phyloP scores from a whole-genome alignment of 1,140 invertebrate genomes.

The Eueides isabella region DNA sequence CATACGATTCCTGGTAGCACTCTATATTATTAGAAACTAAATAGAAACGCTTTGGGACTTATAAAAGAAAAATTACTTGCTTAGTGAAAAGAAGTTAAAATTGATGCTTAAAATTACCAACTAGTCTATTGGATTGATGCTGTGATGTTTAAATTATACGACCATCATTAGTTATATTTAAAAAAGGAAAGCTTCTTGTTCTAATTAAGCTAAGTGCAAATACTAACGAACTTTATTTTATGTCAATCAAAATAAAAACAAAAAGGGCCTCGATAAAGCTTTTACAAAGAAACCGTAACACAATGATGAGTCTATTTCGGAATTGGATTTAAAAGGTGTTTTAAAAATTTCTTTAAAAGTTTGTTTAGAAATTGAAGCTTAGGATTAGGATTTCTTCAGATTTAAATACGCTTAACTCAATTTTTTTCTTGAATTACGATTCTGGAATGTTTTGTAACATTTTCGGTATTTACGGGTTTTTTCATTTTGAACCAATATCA shows the following conservation, averaged over 20 bases:
- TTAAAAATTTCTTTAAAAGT: neutral
- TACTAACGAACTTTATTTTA: neutral
- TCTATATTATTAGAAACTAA: slow-evolving; percentile 30
- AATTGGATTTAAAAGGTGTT: slow-evolving; percentile 10
- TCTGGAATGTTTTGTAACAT: neutral
- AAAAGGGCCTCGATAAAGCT: neutral
- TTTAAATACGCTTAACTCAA: slow-evolving; percentile 15
- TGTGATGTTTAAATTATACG: neutral
- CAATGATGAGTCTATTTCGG: neutral
- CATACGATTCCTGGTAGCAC: slow-evolving; percentile 15
- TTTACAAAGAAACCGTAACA: neutral
- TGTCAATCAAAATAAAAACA: neutral
- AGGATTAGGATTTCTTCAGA: slow-evolving; percentile 1
- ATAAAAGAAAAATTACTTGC: slow-evolving; percentile 17
- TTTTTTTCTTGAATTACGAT: slow-evolving; percentile 12
- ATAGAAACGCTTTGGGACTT: slow-evolving; percentile 12
- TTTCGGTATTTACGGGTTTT: neutral
- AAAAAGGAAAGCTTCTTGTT: neutral
- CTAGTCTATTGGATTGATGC: neutral
- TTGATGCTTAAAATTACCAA: slow-evolving; percentile 8
- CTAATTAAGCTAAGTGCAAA: neutral
- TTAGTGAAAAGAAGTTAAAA: slow-evolving; percentile 20
- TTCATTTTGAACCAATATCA: neutral
- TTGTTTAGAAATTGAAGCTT: slow-evolving; percentile 9
- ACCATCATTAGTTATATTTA: neutral